Conservation (phyloP, 2,888 invertebrate genomes). For the Arctia plantaginis region DNA sequence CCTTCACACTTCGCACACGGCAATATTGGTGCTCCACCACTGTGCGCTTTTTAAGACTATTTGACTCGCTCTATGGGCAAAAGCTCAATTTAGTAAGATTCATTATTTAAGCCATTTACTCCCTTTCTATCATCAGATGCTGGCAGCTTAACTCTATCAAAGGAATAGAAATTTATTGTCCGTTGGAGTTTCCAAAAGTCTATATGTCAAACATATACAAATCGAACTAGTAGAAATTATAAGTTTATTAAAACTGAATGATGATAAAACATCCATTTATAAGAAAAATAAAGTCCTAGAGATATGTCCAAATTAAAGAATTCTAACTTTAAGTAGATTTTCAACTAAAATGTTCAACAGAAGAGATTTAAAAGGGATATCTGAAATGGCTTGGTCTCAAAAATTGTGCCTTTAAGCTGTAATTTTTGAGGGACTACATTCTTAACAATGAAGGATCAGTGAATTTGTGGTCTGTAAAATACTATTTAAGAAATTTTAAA, state of each 20-base stretch:
- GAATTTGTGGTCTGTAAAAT: slow-evolving; percentile 11
- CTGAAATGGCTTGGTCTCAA: slow-evolving; percentile 30
- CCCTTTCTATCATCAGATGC: too few relatives aligned
- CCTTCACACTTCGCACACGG: too few relatives aligned
- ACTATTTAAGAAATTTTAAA: not conserved
- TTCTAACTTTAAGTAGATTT: slow-evolving; percentile 30
- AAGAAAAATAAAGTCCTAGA: not conserved
- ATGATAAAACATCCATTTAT: too few relatives aligned
- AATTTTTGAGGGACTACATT: slow-evolving; percentile 31
- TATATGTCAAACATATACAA: not conserved
- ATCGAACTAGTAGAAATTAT: not conserved
- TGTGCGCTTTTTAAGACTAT: too few relatives aligned
- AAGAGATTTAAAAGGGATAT: slow-evolving; percentile 33
- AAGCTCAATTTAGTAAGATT: too few relatives aligned
- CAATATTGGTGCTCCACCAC: too few relatives aligned
- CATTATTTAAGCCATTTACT: too few relatives aligned
- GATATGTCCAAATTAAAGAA: not conserved
- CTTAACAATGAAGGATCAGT: not conserved
- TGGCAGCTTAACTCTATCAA: too few relatives aligned
- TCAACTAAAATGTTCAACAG: slow-evolving; percentile 30
- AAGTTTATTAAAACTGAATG: not conserved
- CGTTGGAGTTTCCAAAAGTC: not conserved
- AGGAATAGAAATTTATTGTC: not conserved
- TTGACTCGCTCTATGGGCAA: too few relatives aligned
- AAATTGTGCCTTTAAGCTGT: slow-evolving; percentile 37